phyloP scores from a whole-genome alignment of 2,797 vertebrate species.

The Remorina albescens region DNA sequence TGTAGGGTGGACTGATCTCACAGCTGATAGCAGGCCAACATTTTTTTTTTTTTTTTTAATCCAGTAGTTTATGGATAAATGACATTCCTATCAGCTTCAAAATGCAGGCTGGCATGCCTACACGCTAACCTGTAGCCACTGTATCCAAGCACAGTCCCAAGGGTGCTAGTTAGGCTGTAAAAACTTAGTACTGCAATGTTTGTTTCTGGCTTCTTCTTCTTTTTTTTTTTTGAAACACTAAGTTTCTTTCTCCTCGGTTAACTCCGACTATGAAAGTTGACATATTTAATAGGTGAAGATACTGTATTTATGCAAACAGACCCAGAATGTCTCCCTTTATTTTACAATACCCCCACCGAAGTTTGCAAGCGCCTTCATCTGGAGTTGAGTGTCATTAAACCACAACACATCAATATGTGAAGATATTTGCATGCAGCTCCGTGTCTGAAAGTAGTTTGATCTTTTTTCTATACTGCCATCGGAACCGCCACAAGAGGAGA shows the following conservation, averaged over 20 bases:
- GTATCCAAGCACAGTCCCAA: not conserved
- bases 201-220: slow-evolving; percentile 1
- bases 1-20: not conserved
- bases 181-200: not conserved
- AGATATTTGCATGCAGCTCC: slow-evolving; percentile 40
- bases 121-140: no score
- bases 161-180: not conserved
- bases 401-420: slow-evolving; percentile 4
- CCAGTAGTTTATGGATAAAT: not conserved
- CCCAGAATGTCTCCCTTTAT: not conserved
- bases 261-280: not conserved
- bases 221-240: not conserved
- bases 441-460: slow-evolving; percentile 36
- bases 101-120: no score
- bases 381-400: slow-evolving; percentile 28
- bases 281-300: not conserved
- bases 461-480: slow-evolving; percentile 31
- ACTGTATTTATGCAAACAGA: not conserved
- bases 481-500: slow-evolving; percentile 32
- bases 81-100: not conserved
- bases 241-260: not conserved
- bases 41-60: slow-evolving; percentile 7
- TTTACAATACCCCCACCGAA: slow-evolving; percentile 12
- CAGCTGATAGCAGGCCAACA: not conserved
- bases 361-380: slow-evolving; percentile 6